These are phyloP conservation scores for Psophia crepitans DNA, from an alignment of 2,113 vertebrate genomes.

Conservation along the genomic window DNA sequence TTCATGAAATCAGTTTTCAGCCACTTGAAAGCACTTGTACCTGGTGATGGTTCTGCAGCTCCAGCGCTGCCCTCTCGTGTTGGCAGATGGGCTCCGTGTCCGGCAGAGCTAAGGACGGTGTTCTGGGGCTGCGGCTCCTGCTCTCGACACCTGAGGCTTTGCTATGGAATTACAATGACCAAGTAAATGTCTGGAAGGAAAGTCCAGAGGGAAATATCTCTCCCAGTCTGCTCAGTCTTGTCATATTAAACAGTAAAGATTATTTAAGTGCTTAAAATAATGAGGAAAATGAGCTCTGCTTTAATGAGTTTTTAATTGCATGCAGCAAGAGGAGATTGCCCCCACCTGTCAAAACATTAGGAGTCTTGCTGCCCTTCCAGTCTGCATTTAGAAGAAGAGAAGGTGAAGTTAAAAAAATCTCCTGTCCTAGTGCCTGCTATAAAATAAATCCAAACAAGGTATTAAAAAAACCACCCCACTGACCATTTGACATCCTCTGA, in stretches of 20 bases:
- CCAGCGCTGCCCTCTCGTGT: fast-evolving
- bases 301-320: slow-evolving; percentile 47
- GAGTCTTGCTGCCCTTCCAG: background rate
- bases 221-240: background rate
- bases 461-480: background rate
- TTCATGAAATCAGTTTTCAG: background rate
- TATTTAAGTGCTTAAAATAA: slow-evolving; percentile 28
- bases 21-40: background rate
- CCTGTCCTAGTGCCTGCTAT: background rate
- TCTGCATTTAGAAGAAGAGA: background rate
- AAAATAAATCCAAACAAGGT: background rate
- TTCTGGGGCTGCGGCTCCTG: background rate
- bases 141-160: background rate
- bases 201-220: background rate
- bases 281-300: slow-evolving; percentile 6
- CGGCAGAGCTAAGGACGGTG: background rate
- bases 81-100: background rate
- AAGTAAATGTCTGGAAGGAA: background rate
- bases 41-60: background rate
- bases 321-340: background rate
- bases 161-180: background rate
- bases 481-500: background rate
- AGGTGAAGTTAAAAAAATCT: background rate
- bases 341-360: background rate
- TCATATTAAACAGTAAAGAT: slow-evolving; percentile 4